Evolutionary conservation across 2,113 vertebrate genomes (phyloP), one percentile per base, ranked within the genome.

Genomic region (Laticauda colubrina): DNA sequence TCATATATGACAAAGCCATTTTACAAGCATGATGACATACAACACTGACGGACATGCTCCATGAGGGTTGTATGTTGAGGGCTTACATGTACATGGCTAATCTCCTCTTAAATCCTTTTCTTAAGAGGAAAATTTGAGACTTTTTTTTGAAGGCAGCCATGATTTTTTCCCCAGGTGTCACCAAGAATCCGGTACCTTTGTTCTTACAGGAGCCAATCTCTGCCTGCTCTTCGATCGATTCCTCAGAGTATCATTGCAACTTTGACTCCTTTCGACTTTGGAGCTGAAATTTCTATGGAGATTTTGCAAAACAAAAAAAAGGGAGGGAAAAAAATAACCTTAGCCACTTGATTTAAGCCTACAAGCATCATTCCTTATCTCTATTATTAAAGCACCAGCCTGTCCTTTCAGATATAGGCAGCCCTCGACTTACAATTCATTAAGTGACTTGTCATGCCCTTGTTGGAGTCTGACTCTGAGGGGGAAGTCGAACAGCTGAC

Each of bases 181-280:
- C 85, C 85, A 34, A 0, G 0, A 18, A 6, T 87, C 34, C 7
- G 2, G 9, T 97, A 98, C 98, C 97, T 98, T 98, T 45, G 97
- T 94, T 96, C 96, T 97, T 94, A 95, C 18, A 3, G 97, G 96
- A 48, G 95, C 96, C 24, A 96, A 95, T 92, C 96, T 96, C 92
- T 97, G 96, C 95, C 97, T 97, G 95, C 95, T 97, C 96, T 98
- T 99, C 18, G 96, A 96, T 95, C 97, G 95, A 85, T 99, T 98
- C 55, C 96, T 97, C 91, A 98, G 93, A 5, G 98, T 97, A 90
- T 99, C 99, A 0, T 96, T 99, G 96, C 99, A 99, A 96, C 99
- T 99, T 92, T 97, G 98, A 94, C 99, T 99, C 96, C 99, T 97
- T 87, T 98, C 98, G 94, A 98, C 95, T 91, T 97, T 97, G 92